Conservation (phyloP, 2,888 invertebrate species). For the Lasioglossum zephyrum region DNA sequence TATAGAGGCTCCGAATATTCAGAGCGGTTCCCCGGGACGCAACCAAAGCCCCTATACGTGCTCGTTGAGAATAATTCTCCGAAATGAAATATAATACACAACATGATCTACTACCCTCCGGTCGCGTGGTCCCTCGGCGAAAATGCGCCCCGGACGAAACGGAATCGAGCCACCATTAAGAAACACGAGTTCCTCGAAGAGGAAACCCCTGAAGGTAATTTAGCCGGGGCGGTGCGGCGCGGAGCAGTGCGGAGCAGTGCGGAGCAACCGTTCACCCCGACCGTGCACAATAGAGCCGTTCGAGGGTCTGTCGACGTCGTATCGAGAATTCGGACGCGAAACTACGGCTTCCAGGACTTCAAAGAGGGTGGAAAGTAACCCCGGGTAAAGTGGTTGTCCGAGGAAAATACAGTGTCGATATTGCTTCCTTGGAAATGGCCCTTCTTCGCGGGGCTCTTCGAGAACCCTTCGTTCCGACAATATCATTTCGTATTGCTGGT, state of each 20-base stretch:
- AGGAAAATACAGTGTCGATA: slow-evolving; percentile 36
- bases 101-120: slow-evolving; percentile 28
- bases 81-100: slow-evolving; percentile 45
- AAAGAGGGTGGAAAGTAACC: slow-evolving; percentile 23
- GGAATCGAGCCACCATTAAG: slow-evolving; percentile 58
- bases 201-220: slow-evolving; percentile 61
- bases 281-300: slow-evolving; percentile 35
- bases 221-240: slow-evolving; percentile 17
- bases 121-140: slow-evolving; percentile 1
- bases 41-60: not conserved
- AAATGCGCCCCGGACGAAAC: slow-evolving; percentile 32
- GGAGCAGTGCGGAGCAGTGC: not conserved
- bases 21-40: not conserved
- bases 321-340: slow-evolving; percentile 52
- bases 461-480: not conserved
- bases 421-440: slow-evolving; percentile 10
- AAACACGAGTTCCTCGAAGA: slow-evolving; percentile 54
- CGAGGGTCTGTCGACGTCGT: slow-evolving; percentile 50
- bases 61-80: slow-evolving; percentile 7
- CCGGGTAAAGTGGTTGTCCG: slow-evolving; percentile 14
- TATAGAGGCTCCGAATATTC: not conserved
- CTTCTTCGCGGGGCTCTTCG: not conserved
- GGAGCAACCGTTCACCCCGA: slow-evolving; percentile 22
- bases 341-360: slow-evolving; percentile 62
- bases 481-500: not conserved